A percentile compares a stretch with the other conserved stretches of the same genome.
Conservation (phyloP, 2,113 vertebrate species). For the Tachysurus vachellii region DNA sequence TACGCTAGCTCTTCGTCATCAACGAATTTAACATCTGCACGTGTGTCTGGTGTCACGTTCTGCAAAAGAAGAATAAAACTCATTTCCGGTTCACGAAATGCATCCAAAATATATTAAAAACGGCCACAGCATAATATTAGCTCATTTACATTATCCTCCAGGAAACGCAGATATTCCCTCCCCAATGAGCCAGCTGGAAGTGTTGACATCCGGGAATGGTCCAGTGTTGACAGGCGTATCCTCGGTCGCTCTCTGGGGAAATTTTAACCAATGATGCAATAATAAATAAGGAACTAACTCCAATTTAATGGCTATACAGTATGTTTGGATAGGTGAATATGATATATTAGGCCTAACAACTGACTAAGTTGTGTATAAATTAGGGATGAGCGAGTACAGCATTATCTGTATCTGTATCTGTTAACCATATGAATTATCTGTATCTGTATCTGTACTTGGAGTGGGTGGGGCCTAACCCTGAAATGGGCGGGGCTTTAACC, state of each 20-base stretch:
- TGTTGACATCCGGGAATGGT: conserved; percentile 73
- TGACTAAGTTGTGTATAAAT: background rate
- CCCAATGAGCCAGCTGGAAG: conserved; percentile 84
- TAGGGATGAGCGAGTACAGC: no score
- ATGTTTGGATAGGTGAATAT: background rate
- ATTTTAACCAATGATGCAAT: background rate
- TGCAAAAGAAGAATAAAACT: conserved; percentile 43
- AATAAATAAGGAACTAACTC: background rate
- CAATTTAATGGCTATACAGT: background rate
- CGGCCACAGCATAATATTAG: background rate
- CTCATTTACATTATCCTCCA: conserved; percentile 86
- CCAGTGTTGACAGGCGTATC: conserved; percentile 86
- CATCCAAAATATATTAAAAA: background rate
- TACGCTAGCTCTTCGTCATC: conserved; percentile 92
- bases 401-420: no score
- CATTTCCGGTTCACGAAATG: background rate
- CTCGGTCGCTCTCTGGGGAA: conserved; percentile 80
- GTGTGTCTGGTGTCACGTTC: conserved; percentile 90
- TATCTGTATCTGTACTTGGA: no score
- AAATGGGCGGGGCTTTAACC: no score
- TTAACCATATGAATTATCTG: no score
- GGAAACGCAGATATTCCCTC: conserved; percentile 84
- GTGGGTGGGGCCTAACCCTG: no score
- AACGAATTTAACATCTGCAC: conserved; percentile 87
- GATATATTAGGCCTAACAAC: background rate